Conservation (phyloP, 1,140 invertebrate species). For the Dendrolimus punctatus region DNA sequence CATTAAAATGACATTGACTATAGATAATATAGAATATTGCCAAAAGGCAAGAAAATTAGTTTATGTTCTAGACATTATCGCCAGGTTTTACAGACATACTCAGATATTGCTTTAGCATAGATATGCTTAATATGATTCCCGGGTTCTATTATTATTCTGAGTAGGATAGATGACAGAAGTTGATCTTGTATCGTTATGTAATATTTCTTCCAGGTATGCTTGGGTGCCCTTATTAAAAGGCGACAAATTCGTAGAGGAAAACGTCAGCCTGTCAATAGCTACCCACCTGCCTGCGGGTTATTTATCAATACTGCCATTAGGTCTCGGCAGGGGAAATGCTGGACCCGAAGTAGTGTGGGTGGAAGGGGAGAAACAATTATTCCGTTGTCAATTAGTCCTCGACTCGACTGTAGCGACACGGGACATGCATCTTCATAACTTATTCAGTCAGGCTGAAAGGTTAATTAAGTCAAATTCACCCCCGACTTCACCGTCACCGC, state of each 20-base stretch:
- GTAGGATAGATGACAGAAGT: too few species aligned
- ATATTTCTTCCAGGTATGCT: conserved; percentile 75
- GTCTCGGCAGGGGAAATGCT: conserved; percentile 90
- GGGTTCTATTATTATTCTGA: too few species aligned
- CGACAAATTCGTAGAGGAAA: conserved; percentile 85
- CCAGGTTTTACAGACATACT: too few species aligned
- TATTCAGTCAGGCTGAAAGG: conserved; percentile 83
- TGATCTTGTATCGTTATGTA: background rate
- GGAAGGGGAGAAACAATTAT: conserved; percentile 89
- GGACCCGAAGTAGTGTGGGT: conserved; percentile 95
- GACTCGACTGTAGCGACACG: conserved; percentile 90
- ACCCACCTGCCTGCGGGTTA: conserved; percentile 89
- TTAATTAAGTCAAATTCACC: conserved; percentile 76
- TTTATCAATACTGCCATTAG: conserved; percentile 89
- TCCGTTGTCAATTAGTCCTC: conserved; percentile 86
- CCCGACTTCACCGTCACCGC: conserved; percentile 78
- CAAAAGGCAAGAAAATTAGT: too few species aligned
- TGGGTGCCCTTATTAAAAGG: conserved; percentile 90
- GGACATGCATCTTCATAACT: conserved; percentile 89
- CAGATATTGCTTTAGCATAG: too few species aligned
- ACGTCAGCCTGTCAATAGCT: conserved; percentile 87
- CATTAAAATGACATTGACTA: too few species aligned
- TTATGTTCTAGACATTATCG: too few species aligned
- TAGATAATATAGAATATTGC: too few species aligned
- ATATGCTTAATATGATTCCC: too few species aligned